These are phyloP conservation scores for Zele albiditarsus DNA, from an alignment of 2,888 invertebrate species.

Conservation along the genomic window DNA sequence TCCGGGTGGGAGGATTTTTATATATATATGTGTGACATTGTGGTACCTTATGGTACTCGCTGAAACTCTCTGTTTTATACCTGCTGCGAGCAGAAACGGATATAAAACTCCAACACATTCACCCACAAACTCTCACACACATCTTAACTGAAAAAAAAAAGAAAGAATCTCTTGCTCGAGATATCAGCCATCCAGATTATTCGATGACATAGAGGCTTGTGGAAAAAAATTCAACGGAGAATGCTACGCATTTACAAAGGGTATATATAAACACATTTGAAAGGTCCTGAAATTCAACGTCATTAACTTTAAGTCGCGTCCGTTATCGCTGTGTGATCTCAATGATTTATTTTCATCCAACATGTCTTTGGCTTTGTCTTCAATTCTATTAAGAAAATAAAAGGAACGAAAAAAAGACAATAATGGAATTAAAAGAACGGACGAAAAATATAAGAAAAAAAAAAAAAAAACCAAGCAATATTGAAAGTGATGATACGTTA, in stretches of 20 bases:
- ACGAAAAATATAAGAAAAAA: not conserved
- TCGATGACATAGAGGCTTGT: slow-evolving; percentile 43
- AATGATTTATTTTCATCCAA: slow-evolving; percentile 37
- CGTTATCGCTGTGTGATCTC: slow-evolving; percentile 35
- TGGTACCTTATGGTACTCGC: slow-evolving; percentile 32
- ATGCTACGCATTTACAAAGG: slow-evolving; percentile 39
- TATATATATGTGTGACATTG: slow-evolving; percentile 2
- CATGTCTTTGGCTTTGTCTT: slow-evolving; percentile 33
- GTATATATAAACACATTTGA: slow-evolving; percentile 18
- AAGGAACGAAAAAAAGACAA: not conserved
- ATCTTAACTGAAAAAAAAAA: slow-evolving; percentile 45
- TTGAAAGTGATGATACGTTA: not conserved
- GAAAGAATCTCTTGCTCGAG: slow-evolving; percentile 44
- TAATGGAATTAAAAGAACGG: not conserved
- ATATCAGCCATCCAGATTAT: slow-evolving; percentile 46
- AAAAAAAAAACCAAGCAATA: not conserved
- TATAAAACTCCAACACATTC: slow-evolving; percentile 29
- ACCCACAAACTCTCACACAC: slow-evolving; percentile 41
- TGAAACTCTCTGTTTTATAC: slow-evolving; percentile 31
- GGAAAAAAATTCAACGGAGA: slow-evolving; percentile 35
- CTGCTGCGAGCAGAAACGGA: slow-evolving; percentile 36
- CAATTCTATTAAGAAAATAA: slow-evolving; percentile 3
- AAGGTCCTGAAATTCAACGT: slow-evolving; percentile 38
- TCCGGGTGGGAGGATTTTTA: not conserved
- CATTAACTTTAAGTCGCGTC: slow-evolving; percentile 44